phyloP scores from a whole-genome alignment of 1,140 invertebrate species.

The Drosophila nigromelanica region DNA sequence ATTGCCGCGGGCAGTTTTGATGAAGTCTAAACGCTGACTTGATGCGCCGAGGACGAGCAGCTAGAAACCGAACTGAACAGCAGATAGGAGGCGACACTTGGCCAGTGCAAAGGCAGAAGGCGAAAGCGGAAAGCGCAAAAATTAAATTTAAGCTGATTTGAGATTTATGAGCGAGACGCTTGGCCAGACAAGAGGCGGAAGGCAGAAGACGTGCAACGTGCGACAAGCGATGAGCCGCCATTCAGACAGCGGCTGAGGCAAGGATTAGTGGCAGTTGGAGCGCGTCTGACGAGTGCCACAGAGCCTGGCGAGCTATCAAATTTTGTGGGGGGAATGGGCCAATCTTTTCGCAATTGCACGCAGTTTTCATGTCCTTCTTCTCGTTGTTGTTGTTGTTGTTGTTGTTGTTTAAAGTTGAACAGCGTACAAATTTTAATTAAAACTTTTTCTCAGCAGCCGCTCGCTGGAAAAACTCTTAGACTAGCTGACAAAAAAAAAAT shows the following conservation, averaged over 20 bases:
- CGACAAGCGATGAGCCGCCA: constrained; percentile 23
- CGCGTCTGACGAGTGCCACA: constrained; percentile 22
- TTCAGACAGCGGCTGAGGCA: constrained; percentile 5
- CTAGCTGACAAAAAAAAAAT: constrained; percentile 1
- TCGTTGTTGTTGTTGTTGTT: neutral
- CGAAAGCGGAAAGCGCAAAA: constrained; percentile 55
- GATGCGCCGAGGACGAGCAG: neutral
- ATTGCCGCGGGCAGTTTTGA: constrained; percentile 35
- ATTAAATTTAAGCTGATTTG: constrained; percentile 77
- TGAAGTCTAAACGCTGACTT: constrained; percentile 22
- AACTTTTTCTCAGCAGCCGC: constrained; percentile 58
- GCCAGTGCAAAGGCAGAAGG: neutral
- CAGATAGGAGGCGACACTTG: constrained; percentile 1
- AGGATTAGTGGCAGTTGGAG: constrained; percentile 26
- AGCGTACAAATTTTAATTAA: constrained; percentile 67
- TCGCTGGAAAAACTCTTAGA: constrained; percentile 7
- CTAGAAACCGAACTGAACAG: neutral
- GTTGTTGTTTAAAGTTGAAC: constrained; percentile 30
- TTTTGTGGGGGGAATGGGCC: neutral
- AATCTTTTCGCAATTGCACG: constrained; percentile 35
- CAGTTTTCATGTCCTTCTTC: constrained; percentile 24
- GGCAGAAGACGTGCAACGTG: constrained; percentile 10
- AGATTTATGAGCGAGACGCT: constrained; percentile 43
- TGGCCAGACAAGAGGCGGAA: neutral
- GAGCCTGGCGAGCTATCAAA: neutral